Conservation (phyloP, 2,113 vertebrate species). For the Charadrius vociferus region DNA sequence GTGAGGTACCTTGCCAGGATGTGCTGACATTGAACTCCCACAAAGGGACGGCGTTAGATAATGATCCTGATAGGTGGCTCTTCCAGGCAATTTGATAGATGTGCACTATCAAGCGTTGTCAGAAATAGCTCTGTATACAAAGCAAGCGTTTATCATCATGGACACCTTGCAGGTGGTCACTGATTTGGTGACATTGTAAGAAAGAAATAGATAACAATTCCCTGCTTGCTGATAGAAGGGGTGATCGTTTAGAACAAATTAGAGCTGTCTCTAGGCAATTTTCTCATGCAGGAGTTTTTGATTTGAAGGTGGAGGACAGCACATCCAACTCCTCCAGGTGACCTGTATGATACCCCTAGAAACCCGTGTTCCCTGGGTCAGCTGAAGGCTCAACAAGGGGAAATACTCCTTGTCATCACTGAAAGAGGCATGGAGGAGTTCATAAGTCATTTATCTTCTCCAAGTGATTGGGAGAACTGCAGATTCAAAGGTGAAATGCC, state of each 20-base stretch:
- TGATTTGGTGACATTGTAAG: background rate
- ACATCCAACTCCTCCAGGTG: background rate
- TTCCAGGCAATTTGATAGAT: background rate
- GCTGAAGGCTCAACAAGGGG: background rate
- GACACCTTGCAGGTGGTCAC: slow-evolving; percentile 1
- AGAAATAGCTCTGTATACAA: background rate
- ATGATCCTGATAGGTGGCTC: background rate
- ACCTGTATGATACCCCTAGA: background rate
- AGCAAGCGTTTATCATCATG: background rate
- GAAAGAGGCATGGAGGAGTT: background rate
- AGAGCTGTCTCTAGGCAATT: background rate
- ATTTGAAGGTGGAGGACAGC: background rate
- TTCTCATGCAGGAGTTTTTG: background rate
- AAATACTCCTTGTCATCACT: background rate
- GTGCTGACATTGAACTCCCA: background rate
- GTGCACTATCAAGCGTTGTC: background rate
- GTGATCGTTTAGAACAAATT: background rate
- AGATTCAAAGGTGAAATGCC: background rate
- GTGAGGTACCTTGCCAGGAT: background rate
- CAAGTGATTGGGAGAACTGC: background rate
- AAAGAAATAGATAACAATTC: background rate
- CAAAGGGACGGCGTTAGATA: background rate
- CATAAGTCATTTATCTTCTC: background rate
- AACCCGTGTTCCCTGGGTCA: background rate
- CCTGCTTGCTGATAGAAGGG: background rate